Percentiles rank a stretch among this genome's conserved stretches.
Evolutionary conservation across 2,113 vertebrate genomes (phyloP).

Genomic region (Maylandia zebra): DNA sequence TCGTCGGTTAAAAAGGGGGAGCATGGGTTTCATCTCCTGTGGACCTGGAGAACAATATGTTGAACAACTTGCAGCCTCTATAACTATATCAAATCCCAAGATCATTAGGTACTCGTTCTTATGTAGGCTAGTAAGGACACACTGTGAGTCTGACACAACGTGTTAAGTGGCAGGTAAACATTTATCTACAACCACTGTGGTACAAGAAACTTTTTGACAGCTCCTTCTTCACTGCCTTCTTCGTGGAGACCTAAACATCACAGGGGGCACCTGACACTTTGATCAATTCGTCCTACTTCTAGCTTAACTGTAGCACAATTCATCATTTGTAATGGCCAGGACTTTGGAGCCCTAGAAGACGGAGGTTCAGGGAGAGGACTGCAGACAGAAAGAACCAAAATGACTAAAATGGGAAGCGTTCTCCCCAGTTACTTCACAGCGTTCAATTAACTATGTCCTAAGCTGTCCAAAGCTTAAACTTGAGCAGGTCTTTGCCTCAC

Average conservation of each 20-base stretch:
- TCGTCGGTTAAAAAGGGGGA: constrained; percentile 45
- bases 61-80: constrained; percentile 26
- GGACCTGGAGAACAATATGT: constrained; percentile 30
- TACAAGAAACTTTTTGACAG: constrained; percentile 64
- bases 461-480: constrained; percentile 27
- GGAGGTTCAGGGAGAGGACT: constrained; percentile 50
- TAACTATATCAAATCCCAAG: constrained; percentile 26
- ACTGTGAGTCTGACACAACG: constrained; percentile 17
- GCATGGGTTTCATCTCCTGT: constrained; percentile 25
- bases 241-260: constrained; percentile 65
- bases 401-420: constrained; percentile 68
- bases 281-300: constrained; percentile 79
- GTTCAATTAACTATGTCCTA: constrained; percentile 70
- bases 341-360: constrained; percentile 54
- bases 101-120: constrained; percentile 24
- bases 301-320: constrained; percentile 74
- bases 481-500: not conserved
- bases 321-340: constrained; percentile 74
- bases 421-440: constrained; percentile 49
- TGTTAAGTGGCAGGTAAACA: constrained; percentile 65
- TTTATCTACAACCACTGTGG: constrained; percentile 60
- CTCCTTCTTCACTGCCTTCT: constrained; percentile 62
- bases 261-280: constrained; percentile 77
- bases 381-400: constrained; percentile 59
- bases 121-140: constrained; percentile 52